A percentile compares a stretch with the other conserved stretches of the same genome.
phyloP scores from a whole-genome alignment of 2,888 invertebrate species.

The Trachelus troglodyta region DNA sequence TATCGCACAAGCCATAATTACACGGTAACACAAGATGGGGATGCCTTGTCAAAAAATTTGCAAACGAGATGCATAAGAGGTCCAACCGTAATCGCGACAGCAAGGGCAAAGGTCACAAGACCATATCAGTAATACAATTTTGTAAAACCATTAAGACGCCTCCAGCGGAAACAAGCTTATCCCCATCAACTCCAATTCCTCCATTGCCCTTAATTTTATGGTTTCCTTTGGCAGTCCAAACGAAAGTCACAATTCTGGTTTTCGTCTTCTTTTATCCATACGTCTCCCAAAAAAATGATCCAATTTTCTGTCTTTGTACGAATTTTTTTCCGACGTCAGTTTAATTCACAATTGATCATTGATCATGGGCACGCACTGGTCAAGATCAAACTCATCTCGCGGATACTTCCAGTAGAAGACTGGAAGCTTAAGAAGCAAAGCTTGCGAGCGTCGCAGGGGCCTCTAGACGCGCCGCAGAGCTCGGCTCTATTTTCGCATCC shows the following conservation, averaged over 20 bases:
- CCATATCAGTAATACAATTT: no score
- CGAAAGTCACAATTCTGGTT: not conserved
- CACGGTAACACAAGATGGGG: no score
- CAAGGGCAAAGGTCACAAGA: no score
- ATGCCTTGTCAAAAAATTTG: no score
- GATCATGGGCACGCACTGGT: not conserved
- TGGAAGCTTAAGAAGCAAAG: not conserved
- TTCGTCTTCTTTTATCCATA: not conserved
- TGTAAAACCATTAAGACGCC: no score
- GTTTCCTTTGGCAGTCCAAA: not conserved
- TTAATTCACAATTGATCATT: no score
- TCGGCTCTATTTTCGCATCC: conserved; percentile 32
- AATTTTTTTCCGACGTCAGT: not conserved
- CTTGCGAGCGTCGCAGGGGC: conserved; percentile 1
- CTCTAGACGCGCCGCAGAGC: not conserved
- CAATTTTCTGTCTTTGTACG: not conserved
- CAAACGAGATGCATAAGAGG: no score
- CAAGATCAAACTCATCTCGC: not conserved
- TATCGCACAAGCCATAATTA: no score
- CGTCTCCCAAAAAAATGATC: not conserved
- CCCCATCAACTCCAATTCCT: not conserved
- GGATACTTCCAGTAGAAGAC: not conserved
- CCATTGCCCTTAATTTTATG: not conserved
- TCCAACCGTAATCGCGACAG: no score
- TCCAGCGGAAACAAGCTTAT: no score